A percentile compares a stretch with the other conserved stretches of the same genome.
These are phyloP conservation scores for Sitta europaea DNA, from an alignment of 2,113 vertebrate species.

Conservation along the genomic window DNA sequence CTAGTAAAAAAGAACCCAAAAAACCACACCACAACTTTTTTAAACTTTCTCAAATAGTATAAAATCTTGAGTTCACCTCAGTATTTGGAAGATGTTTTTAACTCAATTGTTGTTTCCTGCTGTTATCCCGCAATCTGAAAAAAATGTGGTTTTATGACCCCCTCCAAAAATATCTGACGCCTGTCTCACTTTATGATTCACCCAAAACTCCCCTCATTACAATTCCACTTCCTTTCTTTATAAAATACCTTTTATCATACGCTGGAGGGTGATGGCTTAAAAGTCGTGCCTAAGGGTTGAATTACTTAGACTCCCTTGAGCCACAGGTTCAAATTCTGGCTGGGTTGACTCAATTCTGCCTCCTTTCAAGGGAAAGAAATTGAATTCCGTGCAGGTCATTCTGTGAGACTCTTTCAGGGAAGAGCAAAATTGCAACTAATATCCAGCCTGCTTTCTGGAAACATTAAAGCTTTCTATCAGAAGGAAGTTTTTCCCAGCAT, in stretches of 20 bases:
- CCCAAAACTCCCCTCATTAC: constrained; percentile 26
- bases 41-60: neutral
- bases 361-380: constrained; percentile 50
- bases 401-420: neutral
- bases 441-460: constrained; percentile 31
- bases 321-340: constrained; percentile 40
- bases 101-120: neutral
- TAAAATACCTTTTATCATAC: constrained; percentile 4
- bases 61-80: neutral
- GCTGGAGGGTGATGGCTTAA: constrained; percentile 51
- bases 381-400: constrained; percentile 32
- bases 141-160: neutral
- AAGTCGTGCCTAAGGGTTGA: constrained; percentile 57
- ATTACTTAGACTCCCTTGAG: constrained; percentile 58
- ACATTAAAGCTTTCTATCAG: neutral
- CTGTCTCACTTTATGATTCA: constrained; percentile 12
- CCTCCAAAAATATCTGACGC: constrained; percentile 15
- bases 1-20: neutral
- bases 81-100: neutral
- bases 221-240: constrained; percentile 41
- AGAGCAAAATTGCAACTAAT: constrained; percentile 35
- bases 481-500: neutral
- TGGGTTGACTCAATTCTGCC: constrained; percentile 41
- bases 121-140: neutral
- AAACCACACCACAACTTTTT: neutral